Conservation (phyloP, 2,888 invertebrate genomes). For the Lasioglossum zephyrum region DNA sequence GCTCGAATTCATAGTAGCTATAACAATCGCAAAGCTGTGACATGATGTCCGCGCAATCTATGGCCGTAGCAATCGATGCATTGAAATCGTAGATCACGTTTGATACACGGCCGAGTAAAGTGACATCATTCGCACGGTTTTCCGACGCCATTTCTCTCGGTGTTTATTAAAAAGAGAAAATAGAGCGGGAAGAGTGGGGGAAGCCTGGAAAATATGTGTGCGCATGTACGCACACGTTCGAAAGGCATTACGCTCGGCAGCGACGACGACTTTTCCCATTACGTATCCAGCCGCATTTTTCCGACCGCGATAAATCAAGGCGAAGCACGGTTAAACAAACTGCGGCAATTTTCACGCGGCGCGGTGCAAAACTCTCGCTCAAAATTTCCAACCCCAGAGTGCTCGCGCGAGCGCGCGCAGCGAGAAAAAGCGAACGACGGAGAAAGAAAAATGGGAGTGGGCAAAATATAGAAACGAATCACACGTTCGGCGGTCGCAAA, state of each 20-base stretch:
- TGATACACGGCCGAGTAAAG: constrained; percentile 12
- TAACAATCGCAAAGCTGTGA: not conserved
- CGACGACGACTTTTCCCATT: constrained; percentile 43
- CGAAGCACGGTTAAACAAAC: constrained; percentile 52
- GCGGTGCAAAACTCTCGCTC: constrained; percentile 26
- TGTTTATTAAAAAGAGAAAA: constrained; percentile 25
- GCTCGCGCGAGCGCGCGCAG: not conserved
- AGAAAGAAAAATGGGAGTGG: constrained; percentile 15
- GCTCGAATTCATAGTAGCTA: not conserved
- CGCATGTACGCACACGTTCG: not conserved
- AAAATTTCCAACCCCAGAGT: constrained; percentile 25
- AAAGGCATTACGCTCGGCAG: constrained; percentile 26
- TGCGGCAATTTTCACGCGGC: constrained; percentile 42
- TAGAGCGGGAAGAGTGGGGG: no score
- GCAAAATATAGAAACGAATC: constrained; percentile 35
- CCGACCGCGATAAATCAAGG: constrained; percentile 47
- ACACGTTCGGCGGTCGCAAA: constrained; percentile 33
- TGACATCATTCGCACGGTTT: not conserved
- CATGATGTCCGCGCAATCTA: not conserved
- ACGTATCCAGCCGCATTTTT: constrained; percentile 44
- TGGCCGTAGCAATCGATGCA: not conserved
- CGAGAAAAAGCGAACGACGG: not conserved
- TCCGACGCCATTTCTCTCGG: constrained; percentile 4
- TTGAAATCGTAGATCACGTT: constrained; percentile 10
- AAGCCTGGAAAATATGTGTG: not conserved